phyloP scores from a whole-genome alignment of 2,797 vertebrate species.

The Propithecus deckenii region DNA sequence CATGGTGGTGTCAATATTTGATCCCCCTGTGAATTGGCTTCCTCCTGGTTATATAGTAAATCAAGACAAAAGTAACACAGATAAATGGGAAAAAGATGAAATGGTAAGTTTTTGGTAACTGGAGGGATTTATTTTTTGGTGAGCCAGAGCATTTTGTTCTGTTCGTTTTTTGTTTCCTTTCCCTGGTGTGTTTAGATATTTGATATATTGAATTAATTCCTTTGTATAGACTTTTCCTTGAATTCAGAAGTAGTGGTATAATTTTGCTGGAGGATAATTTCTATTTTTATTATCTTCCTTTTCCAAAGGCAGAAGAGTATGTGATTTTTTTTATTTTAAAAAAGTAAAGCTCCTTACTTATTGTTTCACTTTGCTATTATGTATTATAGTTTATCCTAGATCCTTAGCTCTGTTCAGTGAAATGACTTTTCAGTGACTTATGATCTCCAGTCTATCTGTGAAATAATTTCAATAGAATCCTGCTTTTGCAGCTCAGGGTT shows the following conservation, averaged over 20 bases:
- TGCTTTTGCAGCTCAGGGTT: not conserved
- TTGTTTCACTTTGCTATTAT: not conserved
- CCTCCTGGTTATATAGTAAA: slow-evolving; percentile 98
- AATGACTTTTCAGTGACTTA: not conserved
- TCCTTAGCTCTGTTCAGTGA: not conserved
- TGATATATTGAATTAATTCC: not conserved
- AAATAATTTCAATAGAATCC: not conserved
- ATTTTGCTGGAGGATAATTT: not conserved
- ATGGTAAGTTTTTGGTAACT: slow-evolving; percentile 85
- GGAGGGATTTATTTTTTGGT: not conserved
- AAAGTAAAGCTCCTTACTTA: not conserved
- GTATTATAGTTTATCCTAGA: not conserved
- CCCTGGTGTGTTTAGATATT: not conserved
- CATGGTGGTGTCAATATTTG: slow-evolving; percentile 99
- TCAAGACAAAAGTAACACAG: slow-evolving; percentile 94
- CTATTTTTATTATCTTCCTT: not conserved
- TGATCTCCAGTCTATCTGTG: not conserved
- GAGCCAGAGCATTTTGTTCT: not conserved
- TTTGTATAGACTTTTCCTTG: not conserved
- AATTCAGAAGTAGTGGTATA: not conserved
- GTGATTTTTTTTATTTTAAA: not conserved
- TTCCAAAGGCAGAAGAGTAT: not conserved
- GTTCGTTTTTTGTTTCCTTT: slow-evolving; percentile 16
- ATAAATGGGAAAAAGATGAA: slow-evolving; percentile 94
- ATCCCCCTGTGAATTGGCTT: slow-evolving; percentile 99